Conservation (phyloP, 2,888 invertebrate genomes). For the Drosophila villosipedis region DNA sequence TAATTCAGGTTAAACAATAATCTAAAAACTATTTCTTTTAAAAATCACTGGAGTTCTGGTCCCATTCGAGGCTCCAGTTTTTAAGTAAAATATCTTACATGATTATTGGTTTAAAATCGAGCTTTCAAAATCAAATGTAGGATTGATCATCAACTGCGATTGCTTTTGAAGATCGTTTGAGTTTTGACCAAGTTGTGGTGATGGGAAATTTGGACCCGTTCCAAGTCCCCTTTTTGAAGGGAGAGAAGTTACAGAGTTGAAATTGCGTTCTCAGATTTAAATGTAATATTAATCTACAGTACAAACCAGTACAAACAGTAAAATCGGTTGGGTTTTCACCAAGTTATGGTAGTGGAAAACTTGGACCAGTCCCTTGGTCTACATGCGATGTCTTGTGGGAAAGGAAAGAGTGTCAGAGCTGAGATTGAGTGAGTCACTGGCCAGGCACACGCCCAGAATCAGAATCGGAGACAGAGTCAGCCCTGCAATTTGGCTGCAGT, state of each 20-base stretch:
- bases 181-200: too few species aligned
- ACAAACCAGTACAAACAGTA: too few species aligned
- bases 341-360: not conserved
- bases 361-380: too few species aligned
- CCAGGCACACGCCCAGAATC: constrained; percentile 44
- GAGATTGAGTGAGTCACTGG: constrained; percentile 48
- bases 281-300: not conserved
- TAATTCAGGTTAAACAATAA: too few species aligned
- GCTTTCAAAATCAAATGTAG: not conserved
- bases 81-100: too few species aligned
- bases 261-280: not conserved
- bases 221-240: too few species aligned
- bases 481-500: constrained; percentile 15
- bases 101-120: too few species aligned
- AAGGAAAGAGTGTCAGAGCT: constrained; percentile 3
- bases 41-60: not conserved
- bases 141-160: not conserved
- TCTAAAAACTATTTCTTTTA: not conserved
- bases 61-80: too few species aligned
- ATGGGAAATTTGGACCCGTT: not conserved
- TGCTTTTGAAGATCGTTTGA: not conserved
- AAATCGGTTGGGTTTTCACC: not conserved
- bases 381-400: not conserved
- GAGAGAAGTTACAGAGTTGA: not conserved
- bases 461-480: constrained; percentile 4